Conservation (phyloP, 2,888 invertebrate genomes). For the Drosophila neotestacea region DNA sequence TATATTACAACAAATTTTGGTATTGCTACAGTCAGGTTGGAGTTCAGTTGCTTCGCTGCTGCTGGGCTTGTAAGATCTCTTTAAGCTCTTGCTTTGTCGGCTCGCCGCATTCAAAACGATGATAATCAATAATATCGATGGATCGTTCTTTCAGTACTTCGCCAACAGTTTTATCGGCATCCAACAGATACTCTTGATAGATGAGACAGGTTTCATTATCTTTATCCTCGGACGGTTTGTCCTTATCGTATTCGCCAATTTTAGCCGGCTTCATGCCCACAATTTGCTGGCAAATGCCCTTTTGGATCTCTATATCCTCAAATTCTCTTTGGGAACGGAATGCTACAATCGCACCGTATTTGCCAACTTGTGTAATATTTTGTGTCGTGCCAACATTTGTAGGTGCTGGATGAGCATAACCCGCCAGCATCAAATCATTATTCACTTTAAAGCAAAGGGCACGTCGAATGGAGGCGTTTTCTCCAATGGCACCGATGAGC, state of each 20-base stretch:
- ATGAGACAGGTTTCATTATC: slow-evolving; percentile 93
- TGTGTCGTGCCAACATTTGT: slow-evolving; percentile 77
- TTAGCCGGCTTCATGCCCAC: slow-evolving; percentile 94
- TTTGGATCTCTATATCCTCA: slow-evolving; percentile 86
- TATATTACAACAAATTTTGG: slow-evolving; percentile 50
- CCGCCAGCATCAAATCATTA: slow-evolving; percentile 87
- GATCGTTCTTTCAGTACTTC: slow-evolving; percentile 89
- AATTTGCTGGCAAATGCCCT: slow-evolving; percentile 95
- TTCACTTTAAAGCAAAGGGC: slow-evolving; percentile 91
- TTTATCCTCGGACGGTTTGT: slow-evolving; percentile 88
- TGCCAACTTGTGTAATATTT: slow-evolving; percentile 89
- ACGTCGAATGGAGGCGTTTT: slow-evolving; percentile 93
- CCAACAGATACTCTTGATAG: slow-evolving; percentile 94
- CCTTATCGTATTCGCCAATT: slow-evolving; percentile 89
- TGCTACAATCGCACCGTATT: slow-evolving; percentile 94
- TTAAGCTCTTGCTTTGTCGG: slow-evolving; percentile 62
- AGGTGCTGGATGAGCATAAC: slow-evolving; percentile 91
- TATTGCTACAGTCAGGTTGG: slow-evolving; percentile 16
- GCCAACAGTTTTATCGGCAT: slow-evolving; percentile 90
- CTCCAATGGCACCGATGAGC: slow-evolving; percentile 94
- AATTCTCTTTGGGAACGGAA: slow-evolving; percentile 86
- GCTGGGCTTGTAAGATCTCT: slow-evolving; percentile 70
- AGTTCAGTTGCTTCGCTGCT: slow-evolving; percentile 67
- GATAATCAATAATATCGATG: slow-evolving; percentile 91
- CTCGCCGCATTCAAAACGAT: slow-evolving; percentile 95